Percentiles rank a stretch among this genome's conserved stretches.
Evolutionary conservation across 2,113 vertebrate species (phyloP).

Genomic region (Guaruba guarouba): DNA sequence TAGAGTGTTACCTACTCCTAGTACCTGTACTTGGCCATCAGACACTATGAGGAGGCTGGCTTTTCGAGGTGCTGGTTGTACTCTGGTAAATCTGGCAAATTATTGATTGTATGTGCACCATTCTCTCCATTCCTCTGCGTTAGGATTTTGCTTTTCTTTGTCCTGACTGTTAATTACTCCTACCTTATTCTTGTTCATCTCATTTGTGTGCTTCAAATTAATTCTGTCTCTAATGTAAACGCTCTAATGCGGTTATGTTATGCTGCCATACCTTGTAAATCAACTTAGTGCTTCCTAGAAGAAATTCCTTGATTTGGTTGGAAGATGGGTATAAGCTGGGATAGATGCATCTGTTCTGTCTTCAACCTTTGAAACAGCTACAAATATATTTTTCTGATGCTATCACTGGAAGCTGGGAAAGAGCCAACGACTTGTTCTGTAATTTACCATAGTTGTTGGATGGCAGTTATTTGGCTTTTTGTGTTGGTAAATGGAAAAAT

Average conservation of each 20-base stretch:
- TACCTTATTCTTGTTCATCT: not conserved
- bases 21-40: conserved; percentile 74
- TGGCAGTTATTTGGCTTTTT: not conserved
- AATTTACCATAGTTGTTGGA: not conserved
- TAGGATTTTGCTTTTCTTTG: conserved; percentile 39
- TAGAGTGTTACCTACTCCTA: conserved; percentile 68
- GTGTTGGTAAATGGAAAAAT: not conserved
- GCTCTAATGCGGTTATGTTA: not conserved
- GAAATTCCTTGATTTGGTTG: not conserved
- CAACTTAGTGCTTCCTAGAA: not conserved
- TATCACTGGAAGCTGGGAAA: not conserved
- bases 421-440: not conserved
- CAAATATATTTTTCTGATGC: not conserved
- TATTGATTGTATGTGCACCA: conserved; percentile 66
- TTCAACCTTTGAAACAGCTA: not conserved
- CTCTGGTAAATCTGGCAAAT: conserved; percentile 87
- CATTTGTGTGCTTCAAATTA: conserved; percentile 1
- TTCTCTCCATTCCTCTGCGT: conserved; percentile 39
- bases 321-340: not conserved
- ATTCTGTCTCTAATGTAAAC: not conserved
- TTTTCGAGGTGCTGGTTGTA: conserved; percentile 85
- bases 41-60: conserved; percentile 82
- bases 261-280: conserved; percentile 25
- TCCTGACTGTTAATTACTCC: not conserved
- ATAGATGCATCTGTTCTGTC: not conserved